phyloP scores from a whole-genome alignment of 2,888 invertebrate genomes.

The Ametastegia equiseti region DNA sequence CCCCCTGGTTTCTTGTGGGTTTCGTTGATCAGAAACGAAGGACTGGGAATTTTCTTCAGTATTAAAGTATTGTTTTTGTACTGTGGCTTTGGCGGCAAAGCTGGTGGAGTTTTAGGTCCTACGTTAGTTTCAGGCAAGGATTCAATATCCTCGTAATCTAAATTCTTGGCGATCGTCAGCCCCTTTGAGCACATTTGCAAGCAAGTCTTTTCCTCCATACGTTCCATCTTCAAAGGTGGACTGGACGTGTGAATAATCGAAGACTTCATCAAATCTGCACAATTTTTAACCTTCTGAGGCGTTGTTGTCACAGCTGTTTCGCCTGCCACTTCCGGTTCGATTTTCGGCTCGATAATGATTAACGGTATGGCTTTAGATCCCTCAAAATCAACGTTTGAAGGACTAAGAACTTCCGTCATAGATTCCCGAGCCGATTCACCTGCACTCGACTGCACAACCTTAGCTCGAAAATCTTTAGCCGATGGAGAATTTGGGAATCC shows the following conservation, averaged over 20 bases:
- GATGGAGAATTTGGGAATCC: slow-evolving; percentile 65
- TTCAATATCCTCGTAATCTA: slow-evolving; percentile 74
- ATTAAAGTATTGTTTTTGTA: slow-evolving; percentile 69
- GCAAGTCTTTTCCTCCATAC: slow-evolving; percentile 71
- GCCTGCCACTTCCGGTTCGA: slow-evolving; percentile 59
- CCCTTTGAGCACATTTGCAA: slow-evolving; percentile 71
- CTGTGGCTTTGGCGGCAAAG: slow-evolving; percentile 86
- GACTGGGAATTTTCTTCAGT: slow-evolving; percentile 73
- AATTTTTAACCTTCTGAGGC: slow-evolving; percentile 50
- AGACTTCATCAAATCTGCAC: slow-evolving; percentile 40
- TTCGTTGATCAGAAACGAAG: slow-evolving; percentile 73
- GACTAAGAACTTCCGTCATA: slow-evolving; percentile 46
- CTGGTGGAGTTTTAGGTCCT: slow-evolving; percentile 81
- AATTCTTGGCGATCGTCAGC: slow-evolving; percentile 71
- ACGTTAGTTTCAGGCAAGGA: slow-evolving; percentile 68
- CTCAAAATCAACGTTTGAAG: slow-evolving; percentile 59
- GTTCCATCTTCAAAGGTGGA: slow-evolving; percentile 64
- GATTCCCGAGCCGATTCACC: slow-evolving; percentile 48
- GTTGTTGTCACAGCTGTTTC: slow-evolving; percentile 16
- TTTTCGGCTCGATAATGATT: slow-evolving; percentile 65
- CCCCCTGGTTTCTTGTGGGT: slow-evolving; percentile 58
- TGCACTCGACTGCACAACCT: slow-evolving; percentile 54
- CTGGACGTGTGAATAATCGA: slow-evolving; percentile 55
- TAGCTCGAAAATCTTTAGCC: slow-evolving; percentile 71
- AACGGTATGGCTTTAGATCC: slow-evolving; percentile 70